These are phyloP conservation scores for Netelia melanura DNA, from an alignment of 2,888 invertebrate species.

Conservation along the genomic window DNA sequence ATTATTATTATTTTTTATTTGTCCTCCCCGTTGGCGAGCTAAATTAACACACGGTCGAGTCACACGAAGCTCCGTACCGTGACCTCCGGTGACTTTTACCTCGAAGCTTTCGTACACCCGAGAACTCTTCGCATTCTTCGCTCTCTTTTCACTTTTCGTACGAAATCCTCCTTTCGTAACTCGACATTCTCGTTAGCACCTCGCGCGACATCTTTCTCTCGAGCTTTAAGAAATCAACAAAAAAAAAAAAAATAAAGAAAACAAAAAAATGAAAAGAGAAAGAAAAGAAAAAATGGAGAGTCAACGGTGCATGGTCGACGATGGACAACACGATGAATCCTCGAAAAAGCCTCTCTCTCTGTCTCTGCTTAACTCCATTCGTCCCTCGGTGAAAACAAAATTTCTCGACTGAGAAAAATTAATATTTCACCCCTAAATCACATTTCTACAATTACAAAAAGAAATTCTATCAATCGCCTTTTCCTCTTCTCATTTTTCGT, in stretches of 20 bases:
- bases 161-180: neutral
- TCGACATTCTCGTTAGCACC: constrained; percentile 57
- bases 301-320: constrained; percentile 58
- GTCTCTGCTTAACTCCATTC: neutral
- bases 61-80: constrained; percentile 7
- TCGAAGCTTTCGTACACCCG: constrained; percentile 8
- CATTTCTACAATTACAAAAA: no score
- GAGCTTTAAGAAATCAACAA: neutral
- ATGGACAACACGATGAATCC: constrained; percentile 7
- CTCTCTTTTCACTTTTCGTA: constrained; percentile 30
- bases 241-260: no score
- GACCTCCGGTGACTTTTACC: constrained; percentile 15
- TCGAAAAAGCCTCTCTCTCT: constrained; percentile 5
- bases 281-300: constrained; percentile 44
- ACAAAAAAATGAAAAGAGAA: neutral
- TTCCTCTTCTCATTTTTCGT: no score
- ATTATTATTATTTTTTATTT: neutral
- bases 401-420: no score
- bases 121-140: constrained; percentile 39
- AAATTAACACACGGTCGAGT: constrained; percentile 16
- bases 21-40: neutral
- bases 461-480: no score
- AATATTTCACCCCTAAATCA: no score
- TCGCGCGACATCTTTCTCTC: constrained; percentile 24
- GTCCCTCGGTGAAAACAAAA: neutral